A percentile compares a stretch with the other conserved stretches of the same genome.
These are phyloP conservation scores for Nannoperca obscura DNA, from an alignment of 2,797 vertebrate species.

Conservation along the genomic window DNA sequence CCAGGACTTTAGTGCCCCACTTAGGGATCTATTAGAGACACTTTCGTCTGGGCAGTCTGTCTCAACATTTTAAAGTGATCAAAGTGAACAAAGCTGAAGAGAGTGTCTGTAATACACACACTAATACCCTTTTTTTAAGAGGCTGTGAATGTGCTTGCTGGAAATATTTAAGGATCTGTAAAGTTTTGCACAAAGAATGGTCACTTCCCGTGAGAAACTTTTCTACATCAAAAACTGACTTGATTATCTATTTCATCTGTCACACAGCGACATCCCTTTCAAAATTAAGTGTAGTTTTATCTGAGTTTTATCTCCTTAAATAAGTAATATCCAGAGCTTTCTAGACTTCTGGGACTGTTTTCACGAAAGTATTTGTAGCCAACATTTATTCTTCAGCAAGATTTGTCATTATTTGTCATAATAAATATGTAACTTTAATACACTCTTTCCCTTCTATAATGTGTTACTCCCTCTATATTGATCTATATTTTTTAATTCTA, in stretches of 20 bases:
- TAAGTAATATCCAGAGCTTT: too few relatives aligned
- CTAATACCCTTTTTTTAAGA: too few relatives aligned
- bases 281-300: too few relatives aligned
- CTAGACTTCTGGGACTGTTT: background rate
- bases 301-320: too few relatives aligned
- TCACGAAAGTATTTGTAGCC: background rate
- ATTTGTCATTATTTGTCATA: background rate
- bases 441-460: background rate
- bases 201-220: too few relatives aligned
- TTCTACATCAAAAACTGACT: too few relatives aligned
- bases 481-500: constrained; percentile 45
- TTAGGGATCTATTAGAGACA: background rate
- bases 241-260: too few relatives aligned
- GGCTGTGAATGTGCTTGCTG: too few relatives aligned
- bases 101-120: too few relatives aligned
- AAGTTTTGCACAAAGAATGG: too few relatives aligned
- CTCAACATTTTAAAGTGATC: background rate
- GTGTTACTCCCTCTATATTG: constrained; percentile 7
- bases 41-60: background rate
- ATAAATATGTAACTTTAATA: background rate
- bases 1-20: background rate
- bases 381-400: background rate
- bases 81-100: background rate
- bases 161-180: too few relatives aligned
- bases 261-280: too few relatives aligned